Conservation (phyloP, 2,797 vertebrate genomes). For the Varecia variegata region DNA sequence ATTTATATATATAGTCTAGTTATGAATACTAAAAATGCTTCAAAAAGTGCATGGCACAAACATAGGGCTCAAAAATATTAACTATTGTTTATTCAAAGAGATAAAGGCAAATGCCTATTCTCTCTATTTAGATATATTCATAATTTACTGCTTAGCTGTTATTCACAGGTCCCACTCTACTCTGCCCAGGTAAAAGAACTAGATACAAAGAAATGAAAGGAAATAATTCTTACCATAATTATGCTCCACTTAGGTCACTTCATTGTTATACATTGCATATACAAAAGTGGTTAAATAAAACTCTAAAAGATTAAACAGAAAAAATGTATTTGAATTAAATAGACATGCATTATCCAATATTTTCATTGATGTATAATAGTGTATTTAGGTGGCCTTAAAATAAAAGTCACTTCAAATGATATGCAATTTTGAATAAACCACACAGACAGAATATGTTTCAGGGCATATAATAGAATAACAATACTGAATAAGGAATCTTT, state of each 20-base stretch:
- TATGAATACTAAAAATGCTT: not conserved
- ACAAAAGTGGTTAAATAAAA: not conserved
- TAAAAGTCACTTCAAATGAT: not conserved
- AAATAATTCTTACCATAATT: not conserved
- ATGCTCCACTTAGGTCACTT: not conserved
- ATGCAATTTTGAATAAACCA: not conserved
- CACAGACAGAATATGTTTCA: not conserved
- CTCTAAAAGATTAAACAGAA: not conserved
- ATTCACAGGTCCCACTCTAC: not conserved
- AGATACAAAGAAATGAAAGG: not conserved
- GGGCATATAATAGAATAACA: not conserved
- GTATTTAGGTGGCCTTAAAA: not conserved
- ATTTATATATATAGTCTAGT: not conserved
- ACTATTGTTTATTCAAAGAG: not conserved
- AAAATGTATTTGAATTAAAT: not conserved
- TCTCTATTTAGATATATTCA: not conserved
- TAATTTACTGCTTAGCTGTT: not conserved
- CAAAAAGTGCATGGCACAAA: not conserved
- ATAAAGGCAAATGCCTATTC: not conserved
- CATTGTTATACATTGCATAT: not conserved
- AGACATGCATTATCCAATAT: not conserved
- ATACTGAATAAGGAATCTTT: not conserved
- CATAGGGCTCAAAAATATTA: not conserved
- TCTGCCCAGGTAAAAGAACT: not conserved
- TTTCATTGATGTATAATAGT: not conserved